Evolutionary conservation across 1,140 invertebrate species (phyloP).

Genomic region (Leptinotarsa undecemlineata): DNA sequence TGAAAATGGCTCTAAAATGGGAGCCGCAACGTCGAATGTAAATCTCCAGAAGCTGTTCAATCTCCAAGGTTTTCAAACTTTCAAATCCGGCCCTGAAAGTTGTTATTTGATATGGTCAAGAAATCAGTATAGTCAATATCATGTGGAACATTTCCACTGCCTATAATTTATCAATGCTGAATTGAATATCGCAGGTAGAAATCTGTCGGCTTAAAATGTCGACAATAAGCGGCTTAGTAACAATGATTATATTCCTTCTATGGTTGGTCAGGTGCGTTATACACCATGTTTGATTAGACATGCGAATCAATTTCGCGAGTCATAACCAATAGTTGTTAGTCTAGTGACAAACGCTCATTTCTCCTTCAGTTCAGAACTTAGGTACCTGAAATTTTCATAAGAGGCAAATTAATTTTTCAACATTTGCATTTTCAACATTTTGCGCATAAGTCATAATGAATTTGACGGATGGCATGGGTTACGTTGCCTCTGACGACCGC

Average conservation of each 20-base stretch:
- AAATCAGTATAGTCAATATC: background rate
- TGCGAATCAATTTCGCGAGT: background rate
- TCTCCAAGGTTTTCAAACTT: too few relatives aligned
- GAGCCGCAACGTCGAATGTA: too few relatives aligned
- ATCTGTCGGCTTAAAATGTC: background rate
- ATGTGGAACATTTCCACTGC: background rate
- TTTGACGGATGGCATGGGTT: too few relatives aligned
- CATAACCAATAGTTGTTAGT: background rate
- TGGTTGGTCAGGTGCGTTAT: conserved; percentile 17
- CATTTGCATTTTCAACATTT: too few relatives aligned
- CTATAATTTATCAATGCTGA: background rate
- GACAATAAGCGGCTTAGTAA: conserved; percentile 14
- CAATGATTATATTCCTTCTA: conserved; percentile 10
- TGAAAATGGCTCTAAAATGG: too few relatives aligned
- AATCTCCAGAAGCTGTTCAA: too few relatives aligned
- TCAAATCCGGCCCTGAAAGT: background rate
- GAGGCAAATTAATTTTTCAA: too few relatives aligned
- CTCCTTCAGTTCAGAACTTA: too few relatives aligned
- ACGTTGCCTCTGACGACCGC: too few relatives aligned
- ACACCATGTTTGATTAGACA: background rate
- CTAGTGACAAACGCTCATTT: too few relatives aligned
- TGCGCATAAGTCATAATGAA: too few relatives aligned
- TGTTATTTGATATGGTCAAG: background rate
- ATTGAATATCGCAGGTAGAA: background rate
- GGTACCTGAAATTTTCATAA: too few relatives aligned